Evolutionary conservation across 2,888 invertebrate genomes (phyloP).

Genomic region (Phortica okadai): DNA sequence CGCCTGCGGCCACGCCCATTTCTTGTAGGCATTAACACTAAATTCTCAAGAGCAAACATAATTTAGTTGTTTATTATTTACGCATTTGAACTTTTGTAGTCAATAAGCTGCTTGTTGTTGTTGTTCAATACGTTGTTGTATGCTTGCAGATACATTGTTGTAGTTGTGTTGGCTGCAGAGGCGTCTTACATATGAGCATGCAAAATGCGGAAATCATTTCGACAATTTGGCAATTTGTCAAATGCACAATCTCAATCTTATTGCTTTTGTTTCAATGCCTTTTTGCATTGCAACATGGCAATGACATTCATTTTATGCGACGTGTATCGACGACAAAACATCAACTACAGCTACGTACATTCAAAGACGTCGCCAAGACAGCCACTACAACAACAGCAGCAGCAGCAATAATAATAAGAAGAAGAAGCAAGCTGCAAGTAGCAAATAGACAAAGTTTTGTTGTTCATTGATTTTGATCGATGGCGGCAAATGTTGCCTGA

Average conservation of each 20-base stretch:
- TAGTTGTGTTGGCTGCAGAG: background rate
- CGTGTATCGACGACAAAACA: slow-evolving; percentile 9
- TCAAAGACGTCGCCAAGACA: background rate
- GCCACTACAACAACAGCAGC: background rate
- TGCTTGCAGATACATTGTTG: background rate
- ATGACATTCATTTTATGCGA: slow-evolving; percentile 29
- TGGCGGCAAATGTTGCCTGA: slow-evolving; percentile 10
- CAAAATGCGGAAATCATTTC: slow-evolving; percentile 20
- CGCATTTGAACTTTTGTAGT: no score
- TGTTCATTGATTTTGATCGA: slow-evolving; percentile 28
- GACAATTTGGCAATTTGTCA: slow-evolving; percentile 30
- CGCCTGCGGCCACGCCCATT: slow-evolving; percentile 10
- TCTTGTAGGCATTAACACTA: slow-evolving; percentile 18
- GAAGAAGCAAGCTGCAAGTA: background rate
- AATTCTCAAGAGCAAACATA: background rate
- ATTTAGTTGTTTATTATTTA: no score
- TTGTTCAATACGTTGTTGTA: no score
- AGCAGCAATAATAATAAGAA: slow-evolving; percentile 4
- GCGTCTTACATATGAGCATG: background rate
- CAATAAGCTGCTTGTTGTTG: no score
- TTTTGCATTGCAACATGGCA: slow-evolving; percentile 33
- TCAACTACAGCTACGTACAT: slow-evolving; percentile 20
- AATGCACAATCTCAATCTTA: slow-evolving; percentile 16
- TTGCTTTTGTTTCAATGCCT: background rate
- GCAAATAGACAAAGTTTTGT: background rate